These are phyloP conservation scores for Microdon myrmicae DNA, from an alignment of 2,888 invertebrate species.

Conservation along the genomic window DNA sequence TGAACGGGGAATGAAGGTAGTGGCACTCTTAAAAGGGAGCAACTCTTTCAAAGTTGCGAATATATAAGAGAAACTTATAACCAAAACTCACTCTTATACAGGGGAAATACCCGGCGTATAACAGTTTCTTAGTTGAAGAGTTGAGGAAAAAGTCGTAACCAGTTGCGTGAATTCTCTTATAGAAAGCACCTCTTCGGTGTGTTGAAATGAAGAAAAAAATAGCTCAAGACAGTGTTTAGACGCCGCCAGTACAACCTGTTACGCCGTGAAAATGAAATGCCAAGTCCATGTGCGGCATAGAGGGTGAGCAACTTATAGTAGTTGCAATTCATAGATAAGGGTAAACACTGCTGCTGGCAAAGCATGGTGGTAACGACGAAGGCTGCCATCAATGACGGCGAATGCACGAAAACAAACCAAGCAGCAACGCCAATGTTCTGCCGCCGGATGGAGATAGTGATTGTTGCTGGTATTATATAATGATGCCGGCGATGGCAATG, in stretches of 20 bases:
- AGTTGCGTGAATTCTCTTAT: too few relatives aligned
- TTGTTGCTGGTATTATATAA: constrained; percentile 10
- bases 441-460: background rate
- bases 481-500: constrained; percentile 19
- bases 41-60: background rate
- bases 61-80: constrained; percentile 4
- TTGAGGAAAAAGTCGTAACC: too few relatives aligned
- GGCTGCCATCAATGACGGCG: constrained; percentile 9
- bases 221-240: too few relatives aligned
- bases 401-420: background rate
- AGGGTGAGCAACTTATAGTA: too few relatives aligned
- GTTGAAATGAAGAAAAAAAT: constrained; percentile 16
- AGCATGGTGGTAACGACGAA: constrained; percentile 27
- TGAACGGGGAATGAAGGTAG: background rate
- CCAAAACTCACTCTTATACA: constrained; percentile 1
- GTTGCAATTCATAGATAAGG: too few relatives aligned
- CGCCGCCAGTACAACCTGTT: constrained; percentile 53
- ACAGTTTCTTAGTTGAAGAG: constrained; percentile 30
- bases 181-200: constrained; percentile 11
- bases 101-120: background rate
- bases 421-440: background rate
- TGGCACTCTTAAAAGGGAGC: constrained; percentile 8
- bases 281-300: too few relatives aligned
- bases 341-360: constrained; percentile 18
- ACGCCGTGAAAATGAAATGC: constrained; percentile 43